These are phyloP conservation scores for Marcusenius ussheri DNA, from an alignment of 2,113 vertebrate species.

Conservation along the genomic window DNA sequence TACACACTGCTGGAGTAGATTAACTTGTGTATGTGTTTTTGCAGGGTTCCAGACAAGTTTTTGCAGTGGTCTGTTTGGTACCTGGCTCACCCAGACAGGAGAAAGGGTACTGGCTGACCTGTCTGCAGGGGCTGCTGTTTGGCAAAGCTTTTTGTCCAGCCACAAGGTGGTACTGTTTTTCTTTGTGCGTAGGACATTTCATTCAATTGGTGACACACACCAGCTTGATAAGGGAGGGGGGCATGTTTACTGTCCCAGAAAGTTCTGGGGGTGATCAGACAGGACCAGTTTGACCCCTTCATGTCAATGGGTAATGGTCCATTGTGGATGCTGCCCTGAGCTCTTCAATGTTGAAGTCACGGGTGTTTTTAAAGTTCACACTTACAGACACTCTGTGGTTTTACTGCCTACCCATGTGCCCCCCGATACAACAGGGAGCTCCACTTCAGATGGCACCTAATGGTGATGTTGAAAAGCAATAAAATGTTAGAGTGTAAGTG, in stretches of 20 bases:
- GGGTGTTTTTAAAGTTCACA: neutral
- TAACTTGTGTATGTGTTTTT: neutral
- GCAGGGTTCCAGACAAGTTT: conserved; percentile 13
- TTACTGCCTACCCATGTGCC: neutral
- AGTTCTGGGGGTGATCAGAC: neutral
- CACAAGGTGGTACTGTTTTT: neutral
- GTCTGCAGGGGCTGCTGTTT: neutral
- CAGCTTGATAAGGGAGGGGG: neutral
- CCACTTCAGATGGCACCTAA: neutral
- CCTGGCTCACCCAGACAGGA: neutral
- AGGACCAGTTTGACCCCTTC: neutral
- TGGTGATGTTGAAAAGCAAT: neutral
- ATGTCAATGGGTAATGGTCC: neutral
- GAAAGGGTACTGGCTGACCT: neutral
- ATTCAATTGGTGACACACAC: neutral
- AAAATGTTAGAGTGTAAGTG: neutral
- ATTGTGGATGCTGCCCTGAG: neutral
- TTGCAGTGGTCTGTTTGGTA: conserved; percentile 17
- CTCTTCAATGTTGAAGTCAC: neutral
- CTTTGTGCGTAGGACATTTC: neutral
- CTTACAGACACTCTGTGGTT: neutral
- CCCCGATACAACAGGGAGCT: neutral
- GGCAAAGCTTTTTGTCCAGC: neutral
- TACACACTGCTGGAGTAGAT: no score
- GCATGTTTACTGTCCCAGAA: neutral